Evolutionary conservation across 1,140 invertebrate genomes (phyloP).

Genomic region (Drosophila insularis): DNA sequence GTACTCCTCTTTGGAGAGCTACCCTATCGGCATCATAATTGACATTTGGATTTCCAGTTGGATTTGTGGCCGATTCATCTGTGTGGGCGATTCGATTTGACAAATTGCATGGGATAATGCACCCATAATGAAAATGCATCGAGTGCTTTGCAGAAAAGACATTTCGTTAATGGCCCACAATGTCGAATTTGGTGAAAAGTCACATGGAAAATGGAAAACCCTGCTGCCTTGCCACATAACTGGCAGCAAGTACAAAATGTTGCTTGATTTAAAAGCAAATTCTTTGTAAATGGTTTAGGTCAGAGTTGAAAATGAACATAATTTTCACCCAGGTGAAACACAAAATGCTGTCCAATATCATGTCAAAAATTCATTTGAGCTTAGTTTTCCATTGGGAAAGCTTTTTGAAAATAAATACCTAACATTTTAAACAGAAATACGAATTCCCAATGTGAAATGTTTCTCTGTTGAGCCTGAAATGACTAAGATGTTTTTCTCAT

Average conservation of each 20-base stretch:
- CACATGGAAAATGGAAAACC: constrained; percentile 3
- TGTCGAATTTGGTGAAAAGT: constrained; percentile 3
- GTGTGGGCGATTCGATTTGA: constrained; percentile 21
- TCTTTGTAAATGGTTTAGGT: no score
- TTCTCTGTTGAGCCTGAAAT: background rate
- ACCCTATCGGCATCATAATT: constrained; percentile 25
- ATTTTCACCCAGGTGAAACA: no score
- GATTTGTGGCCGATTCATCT: no score
- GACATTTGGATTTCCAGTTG: constrained; percentile 6
- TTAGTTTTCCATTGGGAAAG: background rate
- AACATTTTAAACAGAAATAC: no score
- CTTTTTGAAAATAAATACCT: background rate
- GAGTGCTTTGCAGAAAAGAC: constrained; percentile 46
- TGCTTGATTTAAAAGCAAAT: no score
- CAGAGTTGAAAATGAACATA: no score
- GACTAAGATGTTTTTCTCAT: background rate
- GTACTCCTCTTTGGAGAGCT: constrained; percentile 20
- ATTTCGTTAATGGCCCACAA: constrained; percentile 60
- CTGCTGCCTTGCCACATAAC: constrained; percentile 19
- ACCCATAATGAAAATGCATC: constrained; percentile 50
- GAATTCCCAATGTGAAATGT: background rate
- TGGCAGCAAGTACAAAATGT: background rate
- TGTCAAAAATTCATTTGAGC: background rate
- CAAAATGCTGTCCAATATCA: background rate
- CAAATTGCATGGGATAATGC: constrained; percentile 42